These are phyloP conservation scores for Pygmarrhopalites habei DNA, from an alignment of 1,140 invertebrate genomes.

Conservation along the genomic window DNA sequence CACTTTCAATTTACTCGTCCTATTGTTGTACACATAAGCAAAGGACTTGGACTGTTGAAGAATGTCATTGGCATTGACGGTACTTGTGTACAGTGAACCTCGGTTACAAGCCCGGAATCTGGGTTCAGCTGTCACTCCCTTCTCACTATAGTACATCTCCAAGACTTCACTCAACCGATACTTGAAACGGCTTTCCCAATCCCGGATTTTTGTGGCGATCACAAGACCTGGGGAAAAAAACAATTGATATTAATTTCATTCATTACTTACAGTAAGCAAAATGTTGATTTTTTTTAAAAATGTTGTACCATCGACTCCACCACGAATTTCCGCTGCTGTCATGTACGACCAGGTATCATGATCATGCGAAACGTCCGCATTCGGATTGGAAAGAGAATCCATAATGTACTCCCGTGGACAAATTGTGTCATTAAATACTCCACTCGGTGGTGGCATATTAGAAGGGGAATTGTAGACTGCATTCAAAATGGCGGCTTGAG, in stretches of 20 bases:
- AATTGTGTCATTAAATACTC: conserved; percentile 30
- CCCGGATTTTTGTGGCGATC: conserved; percentile 21
- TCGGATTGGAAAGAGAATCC: conserved; percentile 8
- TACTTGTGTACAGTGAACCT: conserved; percentile 3
- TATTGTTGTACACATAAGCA: conserved; percentile 31
- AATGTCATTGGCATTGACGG: background rate
- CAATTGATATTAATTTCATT: background rate
- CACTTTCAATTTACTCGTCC: conserved; percentile 9
- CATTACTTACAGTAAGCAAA: background rate
- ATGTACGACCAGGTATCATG: conserved; percentile 26
- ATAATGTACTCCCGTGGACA: conserved; percentile 33
- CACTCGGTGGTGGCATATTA: conserved; percentile 9
- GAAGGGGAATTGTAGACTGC: background rate
- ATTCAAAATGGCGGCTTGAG: conserved; percentile 37
- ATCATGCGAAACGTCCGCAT: background rate
- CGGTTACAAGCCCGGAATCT: conserved; percentile 29
- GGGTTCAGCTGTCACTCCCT: conserved; percentile 24
- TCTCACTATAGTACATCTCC: conserved; percentile 36
- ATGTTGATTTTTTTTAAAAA: too few species aligned
- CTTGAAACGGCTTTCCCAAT: conserved; percentile 6
- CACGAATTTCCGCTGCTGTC: conserved; percentile 36
- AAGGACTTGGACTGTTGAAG: conserved; percentile 31
- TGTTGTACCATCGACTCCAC: conserved; percentile 37
- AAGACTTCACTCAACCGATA: conserved; percentile 29
- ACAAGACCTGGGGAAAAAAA: conserved; percentile 26